Evolutionary conservation across 2,888 invertebrate genomes (phyloP), one percentile per base, ranked within the genome.

Genomic region (Rhagium mordax): DNA sequence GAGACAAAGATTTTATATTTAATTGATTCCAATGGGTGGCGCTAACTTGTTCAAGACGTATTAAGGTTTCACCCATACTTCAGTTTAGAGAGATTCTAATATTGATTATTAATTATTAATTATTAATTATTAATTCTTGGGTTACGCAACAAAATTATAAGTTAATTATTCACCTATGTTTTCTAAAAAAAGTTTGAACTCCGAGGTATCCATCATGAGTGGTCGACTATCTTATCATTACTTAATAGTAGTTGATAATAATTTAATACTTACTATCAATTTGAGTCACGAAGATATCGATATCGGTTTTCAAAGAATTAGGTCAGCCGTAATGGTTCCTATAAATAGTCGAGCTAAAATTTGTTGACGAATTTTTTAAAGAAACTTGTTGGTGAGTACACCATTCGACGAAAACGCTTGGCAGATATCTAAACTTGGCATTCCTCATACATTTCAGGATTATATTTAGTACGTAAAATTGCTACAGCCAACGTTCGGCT

Each of bases 401-500:
- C 10, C 61, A 47, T 61, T 48, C 61, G 47, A 15, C 18, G 47
- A 61, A 21, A 47, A 48, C 21, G 15, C 24, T 61, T 41, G 47
- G 47, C 47, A 21, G 33, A 33, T 8, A n/a, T 7, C 47, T 48
- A 13, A n/a, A 47, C 21, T 61, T 48, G 47, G n/a, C 41, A 20
- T 61, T 41, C 47, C 61, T 27, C 24, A 55, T n/a, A 27, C 55
- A 24, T 41, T 48, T n/a, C 61, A 48, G 13, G 7, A 47, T 61
- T 61, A 61, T 48, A 61, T 20, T 41, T 61, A 61, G n/a, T 20
- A 13, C 20, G 48, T 20, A 61, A 61, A 61, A 61, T 21, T 13
- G 21, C 20, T 13, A 41, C 8, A 41, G 8, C 33, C 16, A 20
- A 29, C 47, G 41, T 41, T 61, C 27, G 20, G 24, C 61, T 10